Base-by-base conservation (phyloP, 2,113 vertebrate species). In the Ardeotis arabs region DNA sequence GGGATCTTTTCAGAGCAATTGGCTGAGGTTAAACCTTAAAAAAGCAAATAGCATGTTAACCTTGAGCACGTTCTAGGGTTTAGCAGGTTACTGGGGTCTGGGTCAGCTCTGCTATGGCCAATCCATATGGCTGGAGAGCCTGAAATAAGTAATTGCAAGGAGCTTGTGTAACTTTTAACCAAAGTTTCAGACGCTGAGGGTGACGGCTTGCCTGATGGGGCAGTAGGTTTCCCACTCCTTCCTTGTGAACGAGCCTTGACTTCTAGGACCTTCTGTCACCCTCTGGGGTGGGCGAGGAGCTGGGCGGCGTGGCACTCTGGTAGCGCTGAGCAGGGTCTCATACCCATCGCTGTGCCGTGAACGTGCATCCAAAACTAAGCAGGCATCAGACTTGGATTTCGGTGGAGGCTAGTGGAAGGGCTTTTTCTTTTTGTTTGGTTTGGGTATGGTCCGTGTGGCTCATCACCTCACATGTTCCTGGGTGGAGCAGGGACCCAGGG, bases 311-410 rank as follows among this genome's bases (percentile, higher is more conserved):
- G 24, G 31, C 8, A 14, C 58, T 23, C 10, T 10, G 55, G 44
- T 33, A 58, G 63, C 6, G 7, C 37, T 19, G 23, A 39, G 41
- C 69, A 41, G 33, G 56, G 14, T 76, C 47, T 63, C 1, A 1
- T 37, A 19, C 21, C 24, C 55, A 7, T 31, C 1, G 0, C 50
- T 59, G 23, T 1, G 4, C 66, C 13, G 0, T 15, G 33, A 59
- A 59, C 2, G 2, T n/a, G 23, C 15, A 33, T 53, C 52, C 10
- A 45, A 33, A 85, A 52, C 22, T 17, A 52, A 39, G 35, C 31
- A 66, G 58, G 41, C 64, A 56, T 56, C 41, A 56, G 25, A 28
- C 50, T 10, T 29, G 49, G 21, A 24, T 22, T 75, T 29, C 58
- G 21, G 23, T 55, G 31, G 64, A 55, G 69, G 41, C 7, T 89